Evolutionary conservation across 2,113 vertebrate species (phyloP).

Genomic region (Nesogale talazaci): DNA sequence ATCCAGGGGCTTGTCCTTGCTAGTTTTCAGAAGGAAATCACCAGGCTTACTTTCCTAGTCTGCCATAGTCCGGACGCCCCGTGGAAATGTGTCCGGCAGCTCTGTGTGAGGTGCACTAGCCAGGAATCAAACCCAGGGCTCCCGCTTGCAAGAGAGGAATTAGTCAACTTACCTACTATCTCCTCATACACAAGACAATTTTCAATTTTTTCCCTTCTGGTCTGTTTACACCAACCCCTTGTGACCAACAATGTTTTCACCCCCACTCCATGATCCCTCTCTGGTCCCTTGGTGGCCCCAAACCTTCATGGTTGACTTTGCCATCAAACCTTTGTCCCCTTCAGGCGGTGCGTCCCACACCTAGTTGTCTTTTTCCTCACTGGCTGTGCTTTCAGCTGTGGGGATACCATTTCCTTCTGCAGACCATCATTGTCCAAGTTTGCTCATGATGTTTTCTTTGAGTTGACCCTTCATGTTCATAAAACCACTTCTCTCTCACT

Average conservation of each 20-base stretch:
- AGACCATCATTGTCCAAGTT: neutral
- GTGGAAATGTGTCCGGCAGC: neutral
- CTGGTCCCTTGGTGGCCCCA: neutral
- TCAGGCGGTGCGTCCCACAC: neutral
- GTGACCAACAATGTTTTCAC: neutral
- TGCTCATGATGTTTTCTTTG: neutral
- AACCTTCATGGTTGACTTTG: neutral
- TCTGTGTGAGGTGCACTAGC: neutral
- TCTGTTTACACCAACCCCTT: neutral
- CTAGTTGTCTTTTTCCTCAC: neutral
- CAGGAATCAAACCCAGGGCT: neutral
- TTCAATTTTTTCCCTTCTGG: neutral
- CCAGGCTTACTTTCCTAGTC: neutral
- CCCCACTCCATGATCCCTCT: neutral
- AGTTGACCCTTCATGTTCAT: neutral
- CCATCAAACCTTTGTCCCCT: neutral
- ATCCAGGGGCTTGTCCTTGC: neutral
- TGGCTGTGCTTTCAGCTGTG: neutral
- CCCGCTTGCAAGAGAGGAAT: neutral
- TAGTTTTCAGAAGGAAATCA: neutral
- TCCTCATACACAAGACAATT: neutral
- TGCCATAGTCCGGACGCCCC: neutral
- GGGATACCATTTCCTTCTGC: constrained; percentile 4
- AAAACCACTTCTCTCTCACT: neutral
- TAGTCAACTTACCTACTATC: neutral